Percentiles rank a stretch among this genome's conserved stretches.
Evolutionary conservation across 2,888 invertebrate genomes (phyloP).

Genomic region (Netelia fuscicornis): DNA sequence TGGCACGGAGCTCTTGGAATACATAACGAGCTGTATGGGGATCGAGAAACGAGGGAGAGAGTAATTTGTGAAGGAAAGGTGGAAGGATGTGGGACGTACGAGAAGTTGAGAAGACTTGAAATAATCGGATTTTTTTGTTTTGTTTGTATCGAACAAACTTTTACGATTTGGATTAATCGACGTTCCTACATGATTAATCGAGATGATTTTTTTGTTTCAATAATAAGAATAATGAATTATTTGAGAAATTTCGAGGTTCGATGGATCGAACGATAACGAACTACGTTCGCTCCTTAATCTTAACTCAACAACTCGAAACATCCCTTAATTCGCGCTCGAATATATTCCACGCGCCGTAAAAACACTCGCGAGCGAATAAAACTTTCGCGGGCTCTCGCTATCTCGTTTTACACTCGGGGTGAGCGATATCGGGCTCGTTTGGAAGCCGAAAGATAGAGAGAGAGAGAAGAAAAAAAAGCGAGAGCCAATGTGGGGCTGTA

Average conservation of each 20-base stretch:
- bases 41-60: not conserved
- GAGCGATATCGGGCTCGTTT: slow-evolving; percentile 56
- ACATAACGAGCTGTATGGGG: slow-evolving; percentile 68
- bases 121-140: not conserved
- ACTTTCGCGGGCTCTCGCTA: slow-evolving; percentile 31
- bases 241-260: too few relatives aligned
- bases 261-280: too few relatives aligned
- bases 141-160: not conserved
- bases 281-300: too few relatives aligned
- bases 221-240: too few relatives aligned
- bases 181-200: too few relatives aligned
- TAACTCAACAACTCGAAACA: not conserved
- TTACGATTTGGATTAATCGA: too few relatives aligned
- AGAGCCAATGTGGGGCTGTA: slow-evolving; percentile 58
- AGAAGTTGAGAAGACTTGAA: not conserved
- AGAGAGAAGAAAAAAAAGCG: slow-evolving; percentile 21
- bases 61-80: not conserved
- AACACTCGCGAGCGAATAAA: not conserved
- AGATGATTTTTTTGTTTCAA: too few relatives aligned
- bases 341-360: slow-evolving; percentile 15
- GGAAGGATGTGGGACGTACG: not conserved
- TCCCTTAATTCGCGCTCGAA: not conserved
- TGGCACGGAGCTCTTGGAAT: slow-evolving; percentile 70
- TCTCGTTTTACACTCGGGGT: slow-evolving; percentile 61
- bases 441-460: slow-evolving; percentile 25